These are phyloP conservation scores for Euschistus heros DNA, from an alignment of 1,140 invertebrate species.

Conservation along the genomic window DNA sequence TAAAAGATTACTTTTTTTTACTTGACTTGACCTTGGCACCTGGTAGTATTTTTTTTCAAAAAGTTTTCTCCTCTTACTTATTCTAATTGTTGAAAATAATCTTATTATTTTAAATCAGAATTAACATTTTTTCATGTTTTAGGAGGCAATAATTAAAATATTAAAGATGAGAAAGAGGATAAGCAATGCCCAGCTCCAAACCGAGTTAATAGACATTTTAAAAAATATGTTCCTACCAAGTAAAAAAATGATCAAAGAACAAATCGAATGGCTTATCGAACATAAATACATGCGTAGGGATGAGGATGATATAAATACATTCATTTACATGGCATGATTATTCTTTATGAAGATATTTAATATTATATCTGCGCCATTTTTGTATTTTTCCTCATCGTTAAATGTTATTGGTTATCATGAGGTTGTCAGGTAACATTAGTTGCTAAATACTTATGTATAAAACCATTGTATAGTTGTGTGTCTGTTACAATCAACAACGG, in stretches of 20 bases:
- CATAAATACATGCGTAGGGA: slow-evolving; percentile 95
- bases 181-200: slow-evolving; percentile 87
- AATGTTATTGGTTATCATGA: no score
- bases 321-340: slow-evolving; percentile 90
- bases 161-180: slow-evolving; percentile 95
- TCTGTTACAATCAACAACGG: no score
- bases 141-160: slow-evolving; percentile 99
- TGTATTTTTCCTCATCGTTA: no score
- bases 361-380: no score
- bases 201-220: slow-evolving; percentile 92
- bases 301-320: slow-evolving; percentile 95
- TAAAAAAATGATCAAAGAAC: slow-evolving; percentile 99
- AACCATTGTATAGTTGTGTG: no score
- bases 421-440: no score
- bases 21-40: no score
- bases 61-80: neutral
- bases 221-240: slow-evolving; percentile 99
- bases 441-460: no score
- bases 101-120: neutral
- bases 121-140: slow-evolving; percentile 34
- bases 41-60: no score
- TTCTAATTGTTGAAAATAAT: neutral
- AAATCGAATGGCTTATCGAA: slow-evolving; percentile 98
- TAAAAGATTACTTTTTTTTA: neutral
- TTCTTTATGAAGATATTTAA: neutral